Conservation (phyloP, 1,140 invertebrate species). For the Drosophila pandora region DNA sequence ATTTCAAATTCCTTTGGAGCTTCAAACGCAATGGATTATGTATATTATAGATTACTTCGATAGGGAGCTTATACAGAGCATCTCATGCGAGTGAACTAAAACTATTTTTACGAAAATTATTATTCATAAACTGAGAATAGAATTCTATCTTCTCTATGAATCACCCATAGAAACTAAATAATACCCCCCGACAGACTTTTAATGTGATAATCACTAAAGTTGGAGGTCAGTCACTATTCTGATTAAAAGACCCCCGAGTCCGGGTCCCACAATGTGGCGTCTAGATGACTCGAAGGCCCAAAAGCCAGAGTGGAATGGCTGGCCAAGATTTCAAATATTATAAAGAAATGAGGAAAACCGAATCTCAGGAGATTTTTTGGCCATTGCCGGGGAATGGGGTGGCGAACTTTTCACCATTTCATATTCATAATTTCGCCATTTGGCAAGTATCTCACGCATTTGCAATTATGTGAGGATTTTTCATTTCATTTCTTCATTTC, state of each 20-base stretch:
- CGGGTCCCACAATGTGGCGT: conserved; percentile 51
- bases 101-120: too few relatives aligned
- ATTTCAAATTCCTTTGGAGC: conserved; percentile 14
- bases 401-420: conserved; percentile 54
- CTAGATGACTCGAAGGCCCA: conserved; percentile 43
- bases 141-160: background rate
- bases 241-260: conserved; percentile 16
- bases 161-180: conserved; percentile 1
- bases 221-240: background rate
- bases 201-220: background rate
- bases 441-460: conserved; percentile 80
- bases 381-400: background rate
- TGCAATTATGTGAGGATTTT: conserved; percentile 80
- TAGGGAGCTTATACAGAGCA: conserved; percentile 10
- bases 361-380: conserved; percentile 16
- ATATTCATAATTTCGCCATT: conserved; percentile 79
- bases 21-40: conserved; percentile 8
- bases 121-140: too few relatives aligned
- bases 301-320: conserved; percentile 54
- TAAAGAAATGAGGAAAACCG: background rate
- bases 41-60: background rate
- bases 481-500: conserved; percentile 66
- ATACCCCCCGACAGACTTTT: background rate
- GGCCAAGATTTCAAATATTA: conserved; percentile 33
- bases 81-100: background rate